Evolutionary conservation across 2,113 vertebrate genomes (phyloP), one percentile per base, ranked within the genome.

Genomic region (Protobothrops mucrosquamatus): DNA sequence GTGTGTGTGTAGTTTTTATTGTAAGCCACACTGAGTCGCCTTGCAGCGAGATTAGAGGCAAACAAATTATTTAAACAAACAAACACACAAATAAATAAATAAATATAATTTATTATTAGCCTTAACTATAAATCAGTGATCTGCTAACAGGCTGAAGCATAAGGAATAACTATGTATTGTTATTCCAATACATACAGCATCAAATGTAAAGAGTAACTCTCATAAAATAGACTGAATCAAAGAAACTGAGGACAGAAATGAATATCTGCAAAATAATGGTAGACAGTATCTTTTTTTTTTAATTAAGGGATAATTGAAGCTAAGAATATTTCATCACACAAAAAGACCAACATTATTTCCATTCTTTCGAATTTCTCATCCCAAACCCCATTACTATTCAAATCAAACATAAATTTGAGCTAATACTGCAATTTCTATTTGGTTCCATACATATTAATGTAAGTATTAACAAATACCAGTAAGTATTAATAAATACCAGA

Each of bases 1-100:
- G 0, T 15, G 15, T 55, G 15, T 18, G 3, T 20, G 0, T 5
- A 55, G 48, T 55, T 55, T 55, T 55, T 15, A 55, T 4, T 55
- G 15, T 55, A 18, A 55, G 11, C 54, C 15, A 55, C 54, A 4
- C 54, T 18, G 14, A 55, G 54, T 55, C 15, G 15, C 4, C 18
- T 12, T 55, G 54, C 54, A 55, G 54, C 54, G 4, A 55, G 26
- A 29, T 2, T 3, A 34, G 81, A 56, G 14, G 26, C 0, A 0
- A 34, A 55, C 15, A 55, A 55, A 55, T 55, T 55, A 55, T 55
- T 55, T 55, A 55, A 51, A 51, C 48, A 51, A 51, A 51, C 48
- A 51, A 51, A 51, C 46, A 51, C 48, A 51, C 7, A 51, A 51
- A 51, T 51, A 51, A 51, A 51, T 51, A 51, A 51, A 51, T 51